Base-by-base conservation (phyloP, 2,888 invertebrate genomes). In the Acheta domesticus region DNA sequence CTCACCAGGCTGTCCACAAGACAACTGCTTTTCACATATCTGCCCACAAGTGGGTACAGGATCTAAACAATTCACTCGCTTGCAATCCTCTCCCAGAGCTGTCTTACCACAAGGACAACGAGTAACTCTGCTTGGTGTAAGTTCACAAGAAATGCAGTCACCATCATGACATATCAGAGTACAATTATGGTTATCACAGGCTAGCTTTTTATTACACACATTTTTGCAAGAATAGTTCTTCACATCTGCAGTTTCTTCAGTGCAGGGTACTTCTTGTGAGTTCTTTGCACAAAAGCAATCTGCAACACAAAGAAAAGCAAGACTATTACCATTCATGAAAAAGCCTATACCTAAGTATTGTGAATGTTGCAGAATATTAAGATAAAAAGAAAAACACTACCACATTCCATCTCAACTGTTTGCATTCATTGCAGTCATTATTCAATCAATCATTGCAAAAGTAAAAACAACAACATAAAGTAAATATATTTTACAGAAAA, bases 41-140 rank as follows among this genome's bases (percentile, higher is more conserved):
- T 90, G 91, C 76, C 92, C 93, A 86, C 97, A 98, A 73, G 93
- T 90, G 0, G 96, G 94, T 82, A 97, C 91, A 0, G 94, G 91
- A 86, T 97, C 96, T 11, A 92, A 88, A 86, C 97, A 97, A 12
- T 90, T 90, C 77, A 87, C 89, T 81, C 96, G 89, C 50, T 87
- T 86, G 49, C 89, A 87, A n/a, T 84, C 74, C 84, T 86, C 82
- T 88, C 84, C 83, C 23, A 92, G 86, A 0, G 87, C 85, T 73
- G 90, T 91, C 86, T 93, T 92, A 1, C 94, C 94, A 86, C 96
- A 96, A 0, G 93, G 93, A 84, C 96, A 96, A 74, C 89, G 89
- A 11, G 89, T 90, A 14, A 95, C 89, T 50, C 88, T 85, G 19
- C 89, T 87, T 0, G 93, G 91, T 79, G 91, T 89, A 20, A 90